phyloP scores from a whole-genome alignment of 2,113 vertebrate species.

The Heloderma charlesbogerti region DNA sequence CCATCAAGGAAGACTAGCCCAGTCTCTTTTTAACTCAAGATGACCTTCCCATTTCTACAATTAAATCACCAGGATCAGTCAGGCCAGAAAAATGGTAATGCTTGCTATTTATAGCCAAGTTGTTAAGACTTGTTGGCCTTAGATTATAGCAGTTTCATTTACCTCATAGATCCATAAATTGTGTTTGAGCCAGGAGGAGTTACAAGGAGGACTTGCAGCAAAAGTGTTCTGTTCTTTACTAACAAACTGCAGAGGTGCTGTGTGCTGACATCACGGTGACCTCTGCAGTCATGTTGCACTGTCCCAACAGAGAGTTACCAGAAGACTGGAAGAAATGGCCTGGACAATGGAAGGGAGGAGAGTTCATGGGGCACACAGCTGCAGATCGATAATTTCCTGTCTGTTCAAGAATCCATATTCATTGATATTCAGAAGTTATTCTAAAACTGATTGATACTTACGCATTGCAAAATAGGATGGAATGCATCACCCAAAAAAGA shows the following conservation, averaged over 20 bases:
- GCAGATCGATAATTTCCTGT: not conserved
- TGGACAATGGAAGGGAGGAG: not conserved
- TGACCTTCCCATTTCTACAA: not conserved
- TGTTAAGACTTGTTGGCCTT: constrained; percentile 3
- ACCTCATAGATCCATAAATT: constrained; percentile 11
- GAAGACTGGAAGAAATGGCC: not conserved
- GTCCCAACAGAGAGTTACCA: not conserved
- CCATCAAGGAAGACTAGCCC: not conserved
- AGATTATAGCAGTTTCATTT: constrained; percentile 3
- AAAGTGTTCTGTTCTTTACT: not conserved
- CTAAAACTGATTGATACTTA: not conserved
- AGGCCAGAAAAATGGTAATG: constrained; percentile 19
- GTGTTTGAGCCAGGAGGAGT: not conserved
- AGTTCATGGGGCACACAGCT: not conserved
- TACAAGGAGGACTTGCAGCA: not conserved
- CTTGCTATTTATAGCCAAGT: constrained; percentile 17
- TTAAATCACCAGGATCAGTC: constrained; percentile 8
- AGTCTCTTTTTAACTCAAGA: not conserved
- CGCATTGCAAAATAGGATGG: not conserved
- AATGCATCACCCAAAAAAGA: no score
- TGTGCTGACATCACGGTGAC: not conserved
- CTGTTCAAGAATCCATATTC: not conserved
- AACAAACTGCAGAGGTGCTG: not conserved
- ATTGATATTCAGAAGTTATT: not conserved
- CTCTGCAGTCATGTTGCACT: not conserved